Percentiles rank a stretch among this genome's conserved stretches.
Evolutionary conservation across 1,140 invertebrate genomes (phyloP).

Genomic region (Sminthurinus signatus): DNA sequence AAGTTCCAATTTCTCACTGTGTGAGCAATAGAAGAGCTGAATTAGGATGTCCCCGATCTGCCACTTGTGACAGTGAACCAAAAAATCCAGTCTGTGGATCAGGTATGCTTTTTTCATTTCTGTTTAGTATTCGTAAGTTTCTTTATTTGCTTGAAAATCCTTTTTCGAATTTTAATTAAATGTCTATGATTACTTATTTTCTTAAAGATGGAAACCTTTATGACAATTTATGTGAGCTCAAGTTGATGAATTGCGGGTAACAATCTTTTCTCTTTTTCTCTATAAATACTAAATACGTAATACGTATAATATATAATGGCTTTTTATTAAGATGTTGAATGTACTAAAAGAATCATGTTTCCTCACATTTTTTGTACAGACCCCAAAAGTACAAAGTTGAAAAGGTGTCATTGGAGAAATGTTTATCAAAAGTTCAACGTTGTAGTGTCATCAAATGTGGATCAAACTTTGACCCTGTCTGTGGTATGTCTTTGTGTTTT

Average conservation of each 20-base stretch:
- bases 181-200: too few species aligned
- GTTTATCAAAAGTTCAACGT: conserved; percentile 60
- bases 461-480: conserved; percentile 61
- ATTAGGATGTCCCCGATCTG: conserved; percentile 48
- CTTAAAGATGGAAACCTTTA: conserved; percentile 84
- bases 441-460: conserved; percentile 61
- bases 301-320: neutral
- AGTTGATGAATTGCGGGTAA: conserved; percentile 83
- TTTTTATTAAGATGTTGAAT: too few species aligned
- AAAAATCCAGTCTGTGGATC: conserved; percentile 71
- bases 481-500: too few species aligned
- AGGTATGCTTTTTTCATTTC: too few species aligned
- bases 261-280: conserved; percentile 38
- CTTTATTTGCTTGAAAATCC: too few species aligned
- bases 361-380: conserved; percentile 29
- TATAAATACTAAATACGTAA: neutral
- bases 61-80: conserved; percentile 57
- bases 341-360: too few species aligned
- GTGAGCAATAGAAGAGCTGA: conserved; percentile 67
- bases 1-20: conserved; percentile 82
- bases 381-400: conserved; percentile 49
- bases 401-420: conserved; percentile 68
- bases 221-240: conserved; percentile 79
- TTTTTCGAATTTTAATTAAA: too few species aligned
- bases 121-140: too few species aligned